A percentile compares a stretch with the other conserved stretches of the same genome.
phyloP scores from a whole-genome alignment of 2,888 invertebrate species.

The Lasioglossum morio region DNA sequence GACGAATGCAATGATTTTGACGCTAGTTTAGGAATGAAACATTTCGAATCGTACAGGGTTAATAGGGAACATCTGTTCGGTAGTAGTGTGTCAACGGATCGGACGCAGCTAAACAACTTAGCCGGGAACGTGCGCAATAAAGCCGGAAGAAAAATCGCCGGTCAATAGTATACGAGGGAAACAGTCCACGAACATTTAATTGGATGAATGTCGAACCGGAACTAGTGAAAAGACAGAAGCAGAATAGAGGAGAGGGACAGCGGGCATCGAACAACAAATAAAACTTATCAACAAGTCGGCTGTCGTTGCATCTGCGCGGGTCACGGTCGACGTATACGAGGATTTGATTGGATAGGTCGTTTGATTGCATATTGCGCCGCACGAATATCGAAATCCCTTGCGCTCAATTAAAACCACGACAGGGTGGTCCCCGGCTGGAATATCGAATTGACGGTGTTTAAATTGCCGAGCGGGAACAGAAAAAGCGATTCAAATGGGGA shows the following conservation, averaged over 20 bases:
- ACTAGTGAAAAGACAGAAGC: slow-evolving; percentile 20
- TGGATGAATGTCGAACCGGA: slow-evolving; percentile 36
- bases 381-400: slow-evolving; percentile 69
- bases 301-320: slow-evolving; percentile 44
- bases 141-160: slow-evolving; percentile 25
- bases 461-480: slow-evolving; percentile 44
- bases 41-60: not conserved
- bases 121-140: slow-evolving; percentile 17
- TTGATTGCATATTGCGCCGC: slow-evolving; percentile 68
- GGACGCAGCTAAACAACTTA: slow-evolving; percentile 20
- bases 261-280: slow-evolving; percentile 53
- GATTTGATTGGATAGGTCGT: slow-evolving; percentile 67
- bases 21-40: not conserved
- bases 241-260: not conserved
- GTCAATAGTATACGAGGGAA: slow-evolving; percentile 31
- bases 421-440: slow-evolving; percentile 41
- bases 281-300: slow-evolving; percentile 67
- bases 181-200: slow-evolving; percentile 48
- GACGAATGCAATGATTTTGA: not conserved
- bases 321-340: slow-evolving; percentile 57
- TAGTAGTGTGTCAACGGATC: not conserved
- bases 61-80: not conserved
- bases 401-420: slow-evolving; percentile 69
- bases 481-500: not conserved
- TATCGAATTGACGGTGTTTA: slow-evolving; percentile 58